Conservation (phyloP, 2,888 invertebrate genomes). For the Drosophila histrio region DNA sequence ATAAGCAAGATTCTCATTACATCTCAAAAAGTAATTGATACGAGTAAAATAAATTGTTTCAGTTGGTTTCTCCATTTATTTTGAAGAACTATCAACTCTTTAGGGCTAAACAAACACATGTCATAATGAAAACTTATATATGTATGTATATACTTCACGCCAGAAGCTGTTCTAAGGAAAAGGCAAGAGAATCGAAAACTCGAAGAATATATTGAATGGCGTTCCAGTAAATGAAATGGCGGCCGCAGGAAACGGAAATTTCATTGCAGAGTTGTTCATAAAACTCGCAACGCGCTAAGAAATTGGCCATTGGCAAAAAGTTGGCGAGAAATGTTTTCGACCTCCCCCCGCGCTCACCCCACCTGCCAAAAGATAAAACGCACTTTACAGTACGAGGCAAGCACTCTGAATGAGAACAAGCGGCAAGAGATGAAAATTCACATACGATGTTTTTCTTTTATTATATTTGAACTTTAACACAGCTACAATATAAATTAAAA, state of each 20-base stretch:
- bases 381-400: slow-evolving; percentile 54
- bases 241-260: slow-evolving; percentile 61
- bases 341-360: slow-evolving; percentile 2
- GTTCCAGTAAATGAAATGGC: slow-evolving; percentile 54
- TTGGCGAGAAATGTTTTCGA: slow-evolving; percentile 29
- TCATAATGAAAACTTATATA: background rate
- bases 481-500: slow-evolving; percentile 77
- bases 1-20: background rate
- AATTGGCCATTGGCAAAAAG: slow-evolving; percentile 57
- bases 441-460: slow-evolving; percentile 60
- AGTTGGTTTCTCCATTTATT: background rate
- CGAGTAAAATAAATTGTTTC: background rate
- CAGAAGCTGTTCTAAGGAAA: background rate
- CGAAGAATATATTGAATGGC: slow-evolving; percentile 18
- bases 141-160: background rate
- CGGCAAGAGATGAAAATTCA: slow-evolving; percentile 20
- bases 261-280: slow-evolving; percentile 60
- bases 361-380: slow-evolving; percentile 68
- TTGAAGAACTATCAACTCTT: background rate
- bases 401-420: slow-evolving; percentile 14
- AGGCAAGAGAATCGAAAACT: slow-evolving; percentile 4
- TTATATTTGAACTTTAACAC: slow-evolving; percentile 72
- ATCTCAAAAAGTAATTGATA: background rate
- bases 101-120: background rate
- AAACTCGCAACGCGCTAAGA: slow-evolving; percentile 52